These are phyloP conservation scores for Frankliniella fusca DNA, from an alignment of 2,888 invertebrate genomes.

Conservation along the genomic window DNA sequence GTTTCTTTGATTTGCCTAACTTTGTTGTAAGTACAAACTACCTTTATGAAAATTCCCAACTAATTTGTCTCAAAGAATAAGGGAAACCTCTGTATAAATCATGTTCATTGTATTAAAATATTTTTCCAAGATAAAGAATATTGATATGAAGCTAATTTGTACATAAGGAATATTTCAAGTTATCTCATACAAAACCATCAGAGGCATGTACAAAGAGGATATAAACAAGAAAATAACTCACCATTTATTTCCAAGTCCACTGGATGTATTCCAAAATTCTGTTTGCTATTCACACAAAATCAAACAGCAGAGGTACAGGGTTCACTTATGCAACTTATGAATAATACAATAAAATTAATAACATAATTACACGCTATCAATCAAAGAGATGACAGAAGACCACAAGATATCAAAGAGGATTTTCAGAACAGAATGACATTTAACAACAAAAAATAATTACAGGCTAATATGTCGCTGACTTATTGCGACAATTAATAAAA, in stretches of 20 bases:
- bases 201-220: neutral
- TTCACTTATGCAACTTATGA: too few relatives aligned
- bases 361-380: too few relatives aligned
- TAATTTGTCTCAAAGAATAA: neutral
- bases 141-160: neutral
- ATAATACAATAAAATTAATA: too few relatives aligned
- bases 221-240: neutral
- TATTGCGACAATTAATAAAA: neutral
- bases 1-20: neutral
- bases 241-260: too few relatives aligned
- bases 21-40: neutral
- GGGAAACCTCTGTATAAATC: neutral
- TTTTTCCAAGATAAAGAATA: slow-evolving; percentile 7
- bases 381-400: too few relatives aligned
- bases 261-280: too few relatives aligned
- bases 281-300: too few relatives aligned
- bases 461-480: neutral
- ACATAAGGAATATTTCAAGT: neutral
- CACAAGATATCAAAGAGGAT: too few relatives aligned
- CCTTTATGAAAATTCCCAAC: neutral
- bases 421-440: too few relatives aligned
- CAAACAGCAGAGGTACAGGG: too few relatives aligned
- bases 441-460: too few relatives aligned
- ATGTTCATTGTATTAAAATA: neutral
- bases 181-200: neutral